Percentiles rank a stretch among this genome's conserved stretches.
Evolutionary conservation across 2,888 invertebrate genomes (phyloP).

Genomic region (Galerucella pusilla): DNA sequence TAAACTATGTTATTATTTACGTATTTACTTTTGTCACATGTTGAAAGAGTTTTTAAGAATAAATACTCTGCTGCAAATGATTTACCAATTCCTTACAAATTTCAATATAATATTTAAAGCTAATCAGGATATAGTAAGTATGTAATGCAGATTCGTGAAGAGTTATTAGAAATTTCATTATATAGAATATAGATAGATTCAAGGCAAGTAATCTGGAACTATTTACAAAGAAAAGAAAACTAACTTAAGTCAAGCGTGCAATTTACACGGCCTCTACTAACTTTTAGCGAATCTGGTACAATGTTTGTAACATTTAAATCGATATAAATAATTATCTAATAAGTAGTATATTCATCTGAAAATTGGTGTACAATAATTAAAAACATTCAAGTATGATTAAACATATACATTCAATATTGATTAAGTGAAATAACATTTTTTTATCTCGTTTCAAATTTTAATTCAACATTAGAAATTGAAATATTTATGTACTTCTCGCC

Average conservation of each 20-base stretch:
- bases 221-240: too few relatives aligned
- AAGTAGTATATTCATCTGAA: neutral
- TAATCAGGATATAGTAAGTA: conserved; percentile 24
- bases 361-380: neutral
- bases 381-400: too few relatives aligned
- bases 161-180: neutral
- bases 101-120: conserved; percentile 14
- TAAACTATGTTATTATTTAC: neutral
- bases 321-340: neutral
- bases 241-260: too few relatives aligned
- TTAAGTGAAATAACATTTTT: too few relatives aligned
- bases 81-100: conserved; percentile 5
- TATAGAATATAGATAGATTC: too few relatives aligned
- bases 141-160: neutral
- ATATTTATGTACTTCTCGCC: too few relatives aligned
- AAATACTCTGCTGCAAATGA: neutral
- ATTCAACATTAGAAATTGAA: too few relatives aligned
- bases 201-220: too few relatives aligned
- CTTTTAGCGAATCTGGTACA: neutral
- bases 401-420: too few relatives aligned
- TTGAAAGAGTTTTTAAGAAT: neutral
- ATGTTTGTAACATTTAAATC: neutral
- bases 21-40: neutral
- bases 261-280: neutral
- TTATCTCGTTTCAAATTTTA: too few relatives aligned